Conservation (phyloP, 1,140 invertebrate genomes). For the Brachionus paranguensis region DNA sequence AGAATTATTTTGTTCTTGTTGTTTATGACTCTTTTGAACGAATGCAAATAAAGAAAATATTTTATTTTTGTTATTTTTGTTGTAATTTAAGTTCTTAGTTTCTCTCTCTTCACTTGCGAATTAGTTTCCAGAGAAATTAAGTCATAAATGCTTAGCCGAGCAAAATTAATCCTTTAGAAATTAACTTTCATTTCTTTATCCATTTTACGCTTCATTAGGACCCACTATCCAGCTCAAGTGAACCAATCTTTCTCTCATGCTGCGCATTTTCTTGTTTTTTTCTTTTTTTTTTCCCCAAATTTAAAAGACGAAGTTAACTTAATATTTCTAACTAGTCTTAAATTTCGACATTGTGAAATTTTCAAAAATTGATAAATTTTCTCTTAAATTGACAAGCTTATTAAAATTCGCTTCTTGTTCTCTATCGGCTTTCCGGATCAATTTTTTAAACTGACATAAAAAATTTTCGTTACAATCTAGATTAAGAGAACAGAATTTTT, state of each 20-base stretch:
- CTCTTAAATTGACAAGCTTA: slow-evolving; percentile 14
- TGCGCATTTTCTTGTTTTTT: background rate
- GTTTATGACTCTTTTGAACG: background rate
- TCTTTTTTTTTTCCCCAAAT: background rate
- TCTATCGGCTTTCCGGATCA: background rate
- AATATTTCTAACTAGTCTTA: background rate
- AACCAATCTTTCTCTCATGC: background rate
- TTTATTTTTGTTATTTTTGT: background rate
- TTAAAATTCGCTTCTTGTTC: background rate
- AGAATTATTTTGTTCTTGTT: background rate
- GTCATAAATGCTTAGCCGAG: background rate
- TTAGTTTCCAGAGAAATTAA: slow-evolving; percentile 30
- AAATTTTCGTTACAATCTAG: background rate
- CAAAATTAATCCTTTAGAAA: slow-evolving; percentile 13
- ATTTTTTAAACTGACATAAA: background rate
- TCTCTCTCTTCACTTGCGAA: slow-evolving; percentile 6
- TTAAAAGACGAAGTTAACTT: background rate
- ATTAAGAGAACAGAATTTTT: background rate
- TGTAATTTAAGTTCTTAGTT: slow-evolving; percentile 25
- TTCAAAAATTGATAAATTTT: background rate
- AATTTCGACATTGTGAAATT: background rate
- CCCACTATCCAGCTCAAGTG: background rate
- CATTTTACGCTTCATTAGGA: slow-evolving; percentile 24
- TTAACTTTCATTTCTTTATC: slow-evolving; percentile 11
- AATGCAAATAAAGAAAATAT: slow-evolving; percentile 1